Percentiles rank a stretch among this genome's conserved stretches.
These are phyloP conservation scores for Drosophila nigromelanica DNA, from an alignment of 1,140 invertebrate species.

Conservation along the genomic window DNA sequence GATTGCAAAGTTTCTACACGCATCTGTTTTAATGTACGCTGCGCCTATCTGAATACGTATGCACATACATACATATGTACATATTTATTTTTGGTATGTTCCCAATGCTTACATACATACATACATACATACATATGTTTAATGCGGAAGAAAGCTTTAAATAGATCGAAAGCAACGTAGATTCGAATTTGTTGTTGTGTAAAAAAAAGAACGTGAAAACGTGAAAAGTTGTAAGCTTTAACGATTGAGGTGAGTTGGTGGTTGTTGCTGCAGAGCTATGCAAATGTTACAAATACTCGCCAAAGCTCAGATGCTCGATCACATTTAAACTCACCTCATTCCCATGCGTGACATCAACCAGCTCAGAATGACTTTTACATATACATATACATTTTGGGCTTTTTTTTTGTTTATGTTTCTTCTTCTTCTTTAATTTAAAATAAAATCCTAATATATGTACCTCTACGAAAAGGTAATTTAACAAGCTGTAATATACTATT, in stretches of 20 bases:
- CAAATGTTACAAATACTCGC: background rate
- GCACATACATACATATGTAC: conserved; percentile 8
- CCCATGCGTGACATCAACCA: background rate
- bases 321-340: background rate
- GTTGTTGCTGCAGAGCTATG: background rate
- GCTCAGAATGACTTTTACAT: too few relatives aligned
- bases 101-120: background rate
- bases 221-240: background rate
- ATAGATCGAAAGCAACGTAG: conserved; percentile 54
- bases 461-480: too few relatives aligned
- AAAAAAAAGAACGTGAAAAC: background rate
- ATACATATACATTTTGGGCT: too few relatives aligned
- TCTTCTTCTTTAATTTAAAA: too few relatives aligned
- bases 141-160: conserved; percentile 38
- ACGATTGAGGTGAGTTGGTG: background rate
- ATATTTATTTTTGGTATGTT: conserved; percentile 17
- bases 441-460: too few relatives aligned
- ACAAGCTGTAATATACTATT: too few relatives aligned
- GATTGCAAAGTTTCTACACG: too few relatives aligned
- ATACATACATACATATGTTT: background rate
- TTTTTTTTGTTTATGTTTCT: too few relatives aligned
- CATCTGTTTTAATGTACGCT: conserved; percentile 15
- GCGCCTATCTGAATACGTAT: conserved; percentile 16
- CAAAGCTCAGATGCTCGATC: background rate
- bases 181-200: conserved; percentile 21